Base-by-base conservation (phyloP, 2,113 vertebrate genomes). In the Pipa parva region DNA sequence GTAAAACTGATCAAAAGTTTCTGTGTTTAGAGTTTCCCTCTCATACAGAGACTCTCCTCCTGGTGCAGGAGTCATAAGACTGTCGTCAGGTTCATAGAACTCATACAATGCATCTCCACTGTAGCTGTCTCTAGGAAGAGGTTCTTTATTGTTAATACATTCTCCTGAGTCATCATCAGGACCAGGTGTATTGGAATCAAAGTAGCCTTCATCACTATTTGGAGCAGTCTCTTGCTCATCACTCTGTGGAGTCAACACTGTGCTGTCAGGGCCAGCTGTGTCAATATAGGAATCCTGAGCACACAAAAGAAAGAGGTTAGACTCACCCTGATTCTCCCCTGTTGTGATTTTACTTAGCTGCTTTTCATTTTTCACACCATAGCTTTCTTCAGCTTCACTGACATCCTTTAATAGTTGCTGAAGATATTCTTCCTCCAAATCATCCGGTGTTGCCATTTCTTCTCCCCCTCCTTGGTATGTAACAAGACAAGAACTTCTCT, bases 31-130 rank as follows among this genome's bases (percentile, higher is more conserved):
- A 33, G 82, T 72, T 49, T 88, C 87, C 25, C 82, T 71, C 50
- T 91, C 88, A 0, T 88, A 89, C 42, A 88, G 76, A n/a, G 87
- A 78, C 45, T 92, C 90, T 15, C 82, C 88, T 0, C 89, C 85
- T 65, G 83, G 84, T 5, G 82, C 83, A 17, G 93, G 92, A 57
- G 92, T 95, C 73, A 95, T 83, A 26, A 97, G 84, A 31, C 84
- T 80, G 2, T 98, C 95, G 22, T 92, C 91, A 1, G 91, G 88
- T 10, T 92, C 93, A 78, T 93, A 94, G 54, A 97, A 93, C 72
- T 99, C 97, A 7, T 99, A 99, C 20, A 99, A 92, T 22, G 95
- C 95, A 69, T 99, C 97, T 0, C 97, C 97, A 0, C 95, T 98
- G 76, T 98, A 99, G 74, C 95, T 99, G 77, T 99, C 97, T 28